Base-by-base conservation (phyloP, 1,140 invertebrate genomes). In the Drosophila guanche region DNA sequence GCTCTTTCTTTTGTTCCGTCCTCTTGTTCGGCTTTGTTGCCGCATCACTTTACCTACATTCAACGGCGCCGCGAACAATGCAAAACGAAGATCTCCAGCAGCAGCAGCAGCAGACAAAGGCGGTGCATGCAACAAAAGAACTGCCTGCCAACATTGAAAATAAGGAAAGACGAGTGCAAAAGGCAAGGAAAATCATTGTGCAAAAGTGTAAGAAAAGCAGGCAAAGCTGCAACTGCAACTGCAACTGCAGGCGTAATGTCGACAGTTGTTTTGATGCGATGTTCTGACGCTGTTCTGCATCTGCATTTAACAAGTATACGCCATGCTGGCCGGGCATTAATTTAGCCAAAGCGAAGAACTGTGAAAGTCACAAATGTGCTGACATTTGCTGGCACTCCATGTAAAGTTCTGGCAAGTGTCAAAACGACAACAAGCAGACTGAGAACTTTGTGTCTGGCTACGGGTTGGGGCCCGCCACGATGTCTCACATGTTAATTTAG, bases 271-370 rank as follows among this genome's bases (percentile, higher is more conserved):
- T 25, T 41, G 62, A 67, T 68, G 62, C 47, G n/a, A 12, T 75
- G 61, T 27, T 75, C 37, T 58, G 53, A 43, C 50, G 46, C 43
- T 47, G 3, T 59, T 60, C 59, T 74, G 54, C 29, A 41, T 80
- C 66, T 77, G 77, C 79, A 76, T 72, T 79, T 84, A 79, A 85
- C 79, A 84, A 76, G 79, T 76, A 85, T 84, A 65, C 79, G 81
- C 74, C 77, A 86, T 86, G 81, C 85, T 81, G 83, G 74, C 78
- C 76, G 29, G 63, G 73, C 81, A 80, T 81, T 68, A 77, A 77
- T 73, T 53, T 71, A 65, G 47, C 60, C 73, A 47, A 55, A 48
- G 55, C 76, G 46, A 65, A 67, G 61, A 55, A 75, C 10, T 0
- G 33, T 8, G 33, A 10, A 33, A 33, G 76, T 79, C 80, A 76